Evolutionary conservation across 2,888 invertebrate genomes (phyloP), one percentile per base, ranked within the genome.

Genomic region (Andrena minutula): DNA sequence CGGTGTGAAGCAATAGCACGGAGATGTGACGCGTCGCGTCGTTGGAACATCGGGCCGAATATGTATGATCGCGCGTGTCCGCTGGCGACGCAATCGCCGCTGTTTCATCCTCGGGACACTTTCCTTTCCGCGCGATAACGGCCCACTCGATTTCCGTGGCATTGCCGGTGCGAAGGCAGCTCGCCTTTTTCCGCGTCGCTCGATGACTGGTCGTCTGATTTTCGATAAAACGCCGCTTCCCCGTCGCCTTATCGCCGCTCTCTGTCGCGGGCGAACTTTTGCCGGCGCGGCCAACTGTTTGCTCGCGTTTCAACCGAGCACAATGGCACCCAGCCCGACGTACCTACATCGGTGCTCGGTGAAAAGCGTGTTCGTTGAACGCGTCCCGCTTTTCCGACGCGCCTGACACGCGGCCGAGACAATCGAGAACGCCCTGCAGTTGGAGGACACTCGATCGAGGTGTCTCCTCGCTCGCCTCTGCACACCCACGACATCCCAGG

Each of bases 221-320:
- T 70, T 84, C 84, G 88, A 89, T 89, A 88, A 41, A 89, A 86
- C 79, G 65, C 66, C 74, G 74, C 79, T 78, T 85, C 84, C 84
- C 66, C 74, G 71, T 65, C 35, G 72, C 75, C 73, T 88, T 86
- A 84, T 88, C 84, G 60, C 0, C 5, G 56, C 74, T 65, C 66
- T 78, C 72, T 28, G 65, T 64, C 77, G 65, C 61, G 72, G 41
- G 26, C 56, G 70, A 82, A 84, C 84, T 84, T 84, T 78, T 69
- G 66, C 51, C 35, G 41, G 7, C 23, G n/a, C 64, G 5, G 32
- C 26, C 41, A 53, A 78, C 72, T 70, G 30, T 79, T 63, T 10
- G 60, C 74, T 26, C 61, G 70, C 65, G 41, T 66, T 70, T 80
- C 73, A 61, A 28, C 60, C 30, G 28, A 20, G 32, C 61, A 82